A percentile compares a stretch with the other conserved stretches of the same genome.
These are phyloP conservation scores for Acestrorhynchus altus DNA, from an alignment of 2,797 vertebrate species.

Conservation along the genomic window DNA sequence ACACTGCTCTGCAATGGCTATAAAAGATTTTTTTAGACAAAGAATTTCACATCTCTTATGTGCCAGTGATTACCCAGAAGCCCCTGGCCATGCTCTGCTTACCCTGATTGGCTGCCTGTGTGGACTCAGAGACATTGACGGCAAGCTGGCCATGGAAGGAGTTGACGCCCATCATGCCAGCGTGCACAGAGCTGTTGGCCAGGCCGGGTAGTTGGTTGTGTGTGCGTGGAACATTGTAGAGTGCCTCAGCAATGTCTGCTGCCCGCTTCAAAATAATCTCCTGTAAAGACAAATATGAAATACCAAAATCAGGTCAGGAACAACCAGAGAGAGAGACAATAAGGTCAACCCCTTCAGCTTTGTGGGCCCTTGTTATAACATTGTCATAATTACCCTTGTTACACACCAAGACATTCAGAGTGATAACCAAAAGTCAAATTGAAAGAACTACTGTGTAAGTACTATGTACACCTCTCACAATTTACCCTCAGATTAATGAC, in stretches of 20 bases:
- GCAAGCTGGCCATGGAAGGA: conserved; percentile 97
- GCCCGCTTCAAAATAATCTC: conserved; percentile 98
- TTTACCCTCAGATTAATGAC: conserved; percentile 52
- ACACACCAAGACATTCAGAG: background rate
- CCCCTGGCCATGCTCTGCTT: conserved; percentile 57
- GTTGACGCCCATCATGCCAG: conserved; percentile 97
- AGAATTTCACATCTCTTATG: background rate
- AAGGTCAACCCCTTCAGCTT: background rate
- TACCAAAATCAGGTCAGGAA: conserved; percentile 14
- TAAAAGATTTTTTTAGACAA: no score
- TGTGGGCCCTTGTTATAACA: rapidly evolving
- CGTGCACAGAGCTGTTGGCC: conserved; percentile 87
- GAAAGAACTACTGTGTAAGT: background rate
- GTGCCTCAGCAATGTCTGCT: conserved; percentile 95
- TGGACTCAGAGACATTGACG: conserved; percentile 92
- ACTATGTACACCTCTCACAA: conserved; percentile 26
- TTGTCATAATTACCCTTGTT: no score
- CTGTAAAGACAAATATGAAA: conserved; percentile 73
- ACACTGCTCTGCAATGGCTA: no score
- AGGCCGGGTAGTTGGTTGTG: conserved; percentile 94
- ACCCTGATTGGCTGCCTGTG: conserved; percentile 96
- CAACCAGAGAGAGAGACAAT: background rate
- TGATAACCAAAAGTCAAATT: background rate
- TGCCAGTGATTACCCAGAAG: background rate
- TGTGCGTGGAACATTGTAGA: conserved; percentile 95